phyloP scores from a whole-genome alignment of 2,113 vertebrate species.

The Zosterops japonicus region DNA sequence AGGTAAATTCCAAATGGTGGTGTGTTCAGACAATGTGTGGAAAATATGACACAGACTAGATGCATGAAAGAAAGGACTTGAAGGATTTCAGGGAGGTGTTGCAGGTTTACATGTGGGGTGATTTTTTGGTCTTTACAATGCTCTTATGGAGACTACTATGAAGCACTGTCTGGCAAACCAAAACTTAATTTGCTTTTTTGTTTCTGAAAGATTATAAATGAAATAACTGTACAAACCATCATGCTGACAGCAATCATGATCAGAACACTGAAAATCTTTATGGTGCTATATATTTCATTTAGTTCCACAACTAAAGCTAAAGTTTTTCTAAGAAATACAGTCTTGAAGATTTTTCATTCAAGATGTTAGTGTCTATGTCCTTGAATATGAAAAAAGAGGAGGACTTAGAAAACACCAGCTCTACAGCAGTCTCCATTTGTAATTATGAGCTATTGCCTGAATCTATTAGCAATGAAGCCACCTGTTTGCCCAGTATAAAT shows the following conservation, averaged over 20 bases:
- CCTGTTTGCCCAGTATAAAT: constrained; percentile 51
- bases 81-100: neutral
- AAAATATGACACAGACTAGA: neutral
- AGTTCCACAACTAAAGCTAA: neutral
- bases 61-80: neutral
- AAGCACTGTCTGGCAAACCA: neutral
- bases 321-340: neutral
- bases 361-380: neutral
- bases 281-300: neutral
- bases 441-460: constrained; percentile 36
- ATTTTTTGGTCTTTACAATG: neutral
- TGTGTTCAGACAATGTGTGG: neutral
- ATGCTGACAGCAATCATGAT: neutral
- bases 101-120: neutral
- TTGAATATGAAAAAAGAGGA: constrained; percentile 3
- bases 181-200: neutral
- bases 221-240: neutral
- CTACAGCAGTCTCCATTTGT: constrained; percentile 22
- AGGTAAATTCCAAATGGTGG: neutral
- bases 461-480: constrained; percentile 32
- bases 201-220: neutral
- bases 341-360: neutral
- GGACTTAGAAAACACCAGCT: neutral
- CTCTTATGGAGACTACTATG: neutral
- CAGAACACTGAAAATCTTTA: neutral